Conservation (phyloP, 1,140 invertebrate genomes). For the Mycetomoellerius zeteki region DNA sequence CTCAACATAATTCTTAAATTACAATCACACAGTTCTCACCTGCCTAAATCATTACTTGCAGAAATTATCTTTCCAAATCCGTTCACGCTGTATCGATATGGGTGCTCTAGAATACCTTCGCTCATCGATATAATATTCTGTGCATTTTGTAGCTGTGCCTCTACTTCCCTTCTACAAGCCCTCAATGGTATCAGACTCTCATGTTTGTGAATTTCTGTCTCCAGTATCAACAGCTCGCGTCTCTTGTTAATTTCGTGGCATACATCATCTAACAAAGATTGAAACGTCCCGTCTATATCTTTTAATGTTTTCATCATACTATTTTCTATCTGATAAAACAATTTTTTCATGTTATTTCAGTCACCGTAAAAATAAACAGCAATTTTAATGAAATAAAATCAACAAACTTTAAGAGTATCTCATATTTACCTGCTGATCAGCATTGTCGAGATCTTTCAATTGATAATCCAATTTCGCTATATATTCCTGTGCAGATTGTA, state of each 20-base stretch:
- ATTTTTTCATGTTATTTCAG: constrained; percentile 24
- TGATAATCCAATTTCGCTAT: constrained; percentile 72
- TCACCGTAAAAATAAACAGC: constrained; percentile 1
- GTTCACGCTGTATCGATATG: constrained; percentile 57
- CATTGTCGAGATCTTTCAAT: constrained; percentile 72
- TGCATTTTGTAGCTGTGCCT: constrained; percentile 69
- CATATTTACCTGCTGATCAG: constrained; percentile 70
- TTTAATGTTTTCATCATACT: constrained; percentile 65
- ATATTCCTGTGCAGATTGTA: constrained; percentile 71
- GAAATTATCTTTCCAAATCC: constrained; percentile 34
- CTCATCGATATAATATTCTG: constrained; percentile 61
- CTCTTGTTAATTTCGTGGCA: constrained; percentile 73
- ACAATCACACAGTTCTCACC: constrained; percentile 8
- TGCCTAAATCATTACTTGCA: constrained; percentile 44
- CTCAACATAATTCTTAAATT: constrained; percentile 9
- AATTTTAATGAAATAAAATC: background rate
- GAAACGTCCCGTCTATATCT: constrained; percentile 73
- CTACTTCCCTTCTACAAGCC: constrained; percentile 74
- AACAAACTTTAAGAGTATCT: background rate
- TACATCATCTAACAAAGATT: constrained; percentile 68
- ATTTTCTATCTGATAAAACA: constrained; percentile 69
- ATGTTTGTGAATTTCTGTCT: constrained; percentile 72
- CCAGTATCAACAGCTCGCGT: constrained; percentile 73
- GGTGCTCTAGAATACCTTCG: constrained; percentile 57
- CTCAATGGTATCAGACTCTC: constrained; percentile 74